Percentiles rank a stretch among this genome's conserved stretches.
These are phyloP conservation scores for Platichthys stellatus DNA, from an alignment of 2,113 vertebrate genomes.

Conservation along the genomic window DNA sequence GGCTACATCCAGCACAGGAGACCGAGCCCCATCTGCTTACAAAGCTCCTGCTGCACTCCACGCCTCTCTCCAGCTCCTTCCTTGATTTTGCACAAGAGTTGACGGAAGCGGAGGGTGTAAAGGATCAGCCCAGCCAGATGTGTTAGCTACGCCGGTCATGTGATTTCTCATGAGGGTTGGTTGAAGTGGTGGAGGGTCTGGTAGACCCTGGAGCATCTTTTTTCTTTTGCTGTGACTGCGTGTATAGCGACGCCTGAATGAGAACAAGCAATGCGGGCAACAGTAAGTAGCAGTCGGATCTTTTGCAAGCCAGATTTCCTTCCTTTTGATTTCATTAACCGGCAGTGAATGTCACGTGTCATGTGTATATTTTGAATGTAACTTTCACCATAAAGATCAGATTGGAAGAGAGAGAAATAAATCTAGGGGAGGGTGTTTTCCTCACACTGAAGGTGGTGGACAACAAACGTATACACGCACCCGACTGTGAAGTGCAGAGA, in stretches of 20 bases:
- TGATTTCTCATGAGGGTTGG: conserved; percentile 71
- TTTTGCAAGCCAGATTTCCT: conserved; percentile 69
- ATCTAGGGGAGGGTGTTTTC: conserved; percentile 17
- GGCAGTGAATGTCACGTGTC: conserved; percentile 13
- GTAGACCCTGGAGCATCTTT: conserved; percentile 68
- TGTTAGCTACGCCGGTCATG: conserved; percentile 67
- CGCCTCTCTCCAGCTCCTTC: conserved; percentile 16
- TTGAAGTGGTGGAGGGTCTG: conserved; percentile 73
- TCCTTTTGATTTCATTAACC: conserved; percentile 33
- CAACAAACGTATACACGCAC: conserved; percentile 37
- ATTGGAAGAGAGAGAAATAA: conserved; percentile 9
- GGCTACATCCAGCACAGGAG: conserved; percentile 48
- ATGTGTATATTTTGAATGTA: conserved; percentile 27
- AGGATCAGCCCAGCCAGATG: conserved; percentile 66
- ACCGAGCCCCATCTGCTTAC: conserved; percentile 30
- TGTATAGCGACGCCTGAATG: conserved; percentile 86
- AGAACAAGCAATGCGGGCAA: conserved; percentile 90
- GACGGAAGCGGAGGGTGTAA: conserved; percentile 47
- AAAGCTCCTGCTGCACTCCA: conserved; percentile 23
- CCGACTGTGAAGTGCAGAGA: conserved; percentile 60
- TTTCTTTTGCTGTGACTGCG: conserved; percentile 74
- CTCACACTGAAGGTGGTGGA: conserved; percentile 25
- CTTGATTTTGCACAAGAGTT: conserved; percentile 56
- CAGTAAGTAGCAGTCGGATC: conserved; percentile 85
- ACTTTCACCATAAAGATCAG: conserved; percentile 12